Conservation (phyloP, 2,797 vertebrate genomes). For the Onychomys leucogaster region DNA sequence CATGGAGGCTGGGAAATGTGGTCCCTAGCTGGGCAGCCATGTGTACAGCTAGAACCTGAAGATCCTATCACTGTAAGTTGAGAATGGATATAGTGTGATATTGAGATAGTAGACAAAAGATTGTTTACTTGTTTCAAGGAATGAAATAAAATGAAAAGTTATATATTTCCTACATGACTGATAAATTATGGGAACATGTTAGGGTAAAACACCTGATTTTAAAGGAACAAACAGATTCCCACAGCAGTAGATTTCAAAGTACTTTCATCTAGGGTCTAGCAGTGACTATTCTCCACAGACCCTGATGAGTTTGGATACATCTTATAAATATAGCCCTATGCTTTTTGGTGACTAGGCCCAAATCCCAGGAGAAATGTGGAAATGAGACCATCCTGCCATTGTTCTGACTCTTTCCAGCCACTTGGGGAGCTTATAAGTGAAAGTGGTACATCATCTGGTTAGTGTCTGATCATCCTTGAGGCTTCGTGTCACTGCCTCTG, state of each 20-base stretch:
- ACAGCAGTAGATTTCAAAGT: conserved; percentile 18
- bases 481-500: conserved; percentile 76
- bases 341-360: neutral
- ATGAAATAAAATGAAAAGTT: conserved; percentile 7
- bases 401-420: conserved; percentile 30
- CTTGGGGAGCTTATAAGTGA: conserved; percentile 15
- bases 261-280: conserved; percentile 15
- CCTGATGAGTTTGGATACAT: fast-evolving
- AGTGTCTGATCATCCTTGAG: conserved; percentile 66
- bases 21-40: neutral
- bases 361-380: conserved; percentile 38
- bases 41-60: neutral
- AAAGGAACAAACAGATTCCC: conserved; percentile 18
- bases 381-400: conserved; percentile 41
- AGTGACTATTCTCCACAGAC: neutral
- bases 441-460: conserved; percentile 71
- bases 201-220: conserved; percentile 22
- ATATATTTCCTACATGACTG: neutral
- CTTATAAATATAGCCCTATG: neutral
- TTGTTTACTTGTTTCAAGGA: conserved; percentile 14
- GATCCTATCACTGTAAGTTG: neutral
- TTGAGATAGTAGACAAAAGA: conserved; percentile 23
- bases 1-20: conserved; percentile 54
- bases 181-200: conserved; percentile 10
- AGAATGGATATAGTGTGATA: neutral